Percentiles rank a stretch among this genome's conserved stretches.
These are phyloP conservation scores for Bemisia tabaci DNA, from an alignment of 1,140 invertebrate genomes.

Conservation along the genomic window DNA sequence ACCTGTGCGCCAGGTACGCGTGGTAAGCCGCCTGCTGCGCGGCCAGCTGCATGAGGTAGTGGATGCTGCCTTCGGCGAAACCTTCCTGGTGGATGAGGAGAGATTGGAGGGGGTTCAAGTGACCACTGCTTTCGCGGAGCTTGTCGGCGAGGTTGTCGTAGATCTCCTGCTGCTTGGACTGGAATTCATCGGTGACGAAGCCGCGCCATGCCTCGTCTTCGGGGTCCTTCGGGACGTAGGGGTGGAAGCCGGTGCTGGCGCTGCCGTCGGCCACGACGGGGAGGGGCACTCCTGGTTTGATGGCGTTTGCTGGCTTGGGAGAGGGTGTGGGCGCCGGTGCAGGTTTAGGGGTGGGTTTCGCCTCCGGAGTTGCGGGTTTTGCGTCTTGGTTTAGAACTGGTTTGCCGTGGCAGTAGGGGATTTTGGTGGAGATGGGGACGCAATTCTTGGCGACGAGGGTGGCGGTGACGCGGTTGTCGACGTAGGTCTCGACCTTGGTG, in stretches of 20 bases:
- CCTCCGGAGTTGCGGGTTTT: not conserved
- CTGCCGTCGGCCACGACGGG: not conserved
- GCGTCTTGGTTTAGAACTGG: not conserved
- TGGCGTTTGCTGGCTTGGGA: not conserved
- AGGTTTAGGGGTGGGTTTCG: not conserved
- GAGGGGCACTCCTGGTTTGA: not conserved
- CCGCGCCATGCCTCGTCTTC: not conserved
- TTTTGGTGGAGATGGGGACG: slow-evolving; percentile 20
- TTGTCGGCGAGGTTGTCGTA: not conserved
- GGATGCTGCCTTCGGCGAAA: not conserved
- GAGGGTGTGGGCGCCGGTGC: not conserved
- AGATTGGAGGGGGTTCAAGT: not conserved
- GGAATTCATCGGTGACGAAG: not conserved
- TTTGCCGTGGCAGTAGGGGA: slow-evolving; percentile 17
- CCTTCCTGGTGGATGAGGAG: not conserved
- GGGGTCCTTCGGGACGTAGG: not conserved
- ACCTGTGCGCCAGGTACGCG: not conserved
- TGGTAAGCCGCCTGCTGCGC: not conserved
- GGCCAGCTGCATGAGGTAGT: not conserved
- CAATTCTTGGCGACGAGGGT: slow-evolving; percentile 27
- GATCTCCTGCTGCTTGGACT: not conserved
- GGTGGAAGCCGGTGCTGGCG: not conserved
- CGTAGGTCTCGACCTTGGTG: slow-evolving; percentile 26
- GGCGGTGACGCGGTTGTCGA: slow-evolving; percentile 25
- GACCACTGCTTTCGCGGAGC: not conserved